Evolutionary conservation across 2,113 vertebrate species (phyloP), one percentile per base, ranked within the genome.

Genomic region (Lucifuga dentata): DNA sequence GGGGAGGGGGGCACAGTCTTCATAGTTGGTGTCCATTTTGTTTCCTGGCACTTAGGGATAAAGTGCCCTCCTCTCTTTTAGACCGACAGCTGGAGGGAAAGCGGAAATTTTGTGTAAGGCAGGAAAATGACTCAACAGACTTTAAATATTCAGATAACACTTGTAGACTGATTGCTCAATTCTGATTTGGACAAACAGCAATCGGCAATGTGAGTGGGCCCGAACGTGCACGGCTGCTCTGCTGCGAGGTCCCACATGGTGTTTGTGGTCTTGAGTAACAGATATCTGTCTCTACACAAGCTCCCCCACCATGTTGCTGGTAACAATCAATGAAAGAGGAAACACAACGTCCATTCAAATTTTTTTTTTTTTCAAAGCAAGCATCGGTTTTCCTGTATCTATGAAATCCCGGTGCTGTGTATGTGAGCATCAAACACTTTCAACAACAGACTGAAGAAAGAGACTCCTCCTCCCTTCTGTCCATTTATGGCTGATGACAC

Each of bases 81-180:
- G 88, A 93, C 89, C 82, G 91, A 81, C 85, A 92, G 91, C 92
- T 94, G 91, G 90, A 91, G 92, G 91, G 80, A 93, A 85, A 92
- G 91, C 49, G 89, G 81, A 91, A 93, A 93, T 79, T 65, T 83
- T 81, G 87, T 86, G 88, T 94, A 62, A 94, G 91, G 90, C 86
- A 91, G 86, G 78, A 85, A 80, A 88, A 86, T 84, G 73, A 91
- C 84, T 90, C 69, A 79, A 80, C 76, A 90, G 43, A 86, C 50
- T 80, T 87, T 26, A 90, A 63, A 88, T 88, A 86, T 90, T 57
- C 58, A 66, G 70, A 81, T 62, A 83, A 89, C 80, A 80, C 26
- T 52, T 65, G 58, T 4, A 51, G 62, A 60, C 53, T 60, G 10
- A 59, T 55, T 66, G 70, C 24, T 35, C 24, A 45, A 44, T 56